Evolutionary conservation across 2,113 vertebrate species (phyloP).

Genomic region (Arizona elegans): DNA sequence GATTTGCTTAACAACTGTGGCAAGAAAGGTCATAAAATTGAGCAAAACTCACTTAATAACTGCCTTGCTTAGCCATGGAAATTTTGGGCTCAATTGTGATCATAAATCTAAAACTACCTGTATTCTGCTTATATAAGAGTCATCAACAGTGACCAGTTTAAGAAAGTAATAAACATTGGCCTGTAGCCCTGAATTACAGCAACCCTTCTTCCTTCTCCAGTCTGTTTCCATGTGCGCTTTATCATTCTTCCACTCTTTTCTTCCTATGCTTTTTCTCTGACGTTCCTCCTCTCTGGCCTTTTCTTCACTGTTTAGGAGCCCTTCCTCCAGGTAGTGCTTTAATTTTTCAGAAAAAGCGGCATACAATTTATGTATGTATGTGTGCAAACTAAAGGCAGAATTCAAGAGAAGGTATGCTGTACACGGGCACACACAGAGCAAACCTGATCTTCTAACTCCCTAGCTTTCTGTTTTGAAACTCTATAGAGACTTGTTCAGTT

Average conservation of each 20-base stretch:
- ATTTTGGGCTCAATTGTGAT: not conserved
- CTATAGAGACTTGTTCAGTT: not conserved
- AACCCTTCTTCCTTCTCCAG: not conserved
- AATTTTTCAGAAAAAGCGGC: not conserved
- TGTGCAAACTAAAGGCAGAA: not conserved
- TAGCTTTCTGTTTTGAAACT: not conserved
- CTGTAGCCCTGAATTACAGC: not conserved
- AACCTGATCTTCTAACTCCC: not conserved
- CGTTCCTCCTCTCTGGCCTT: not conserved
- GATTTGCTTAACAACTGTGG: not conserved
- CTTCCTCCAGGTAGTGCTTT: not conserved
- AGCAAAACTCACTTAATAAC: not conserved
- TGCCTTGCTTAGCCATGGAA: not conserved
- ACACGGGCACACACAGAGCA: not conserved
- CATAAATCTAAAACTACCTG: not conserved
- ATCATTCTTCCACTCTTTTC: not conserved
- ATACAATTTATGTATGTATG: not conserved
- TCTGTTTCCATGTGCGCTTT: not conserved
- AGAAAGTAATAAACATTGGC: not conserved
- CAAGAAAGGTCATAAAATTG: not conserved
- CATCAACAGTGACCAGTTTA: not conserved
- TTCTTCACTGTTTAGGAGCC: no score
- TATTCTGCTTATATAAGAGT: not conserved
- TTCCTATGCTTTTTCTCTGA: not conserved
- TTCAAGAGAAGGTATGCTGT: not conserved